Evolutionary conservation across 2,797 vertebrate genomes (phyloP).

Genomic region (Pantherophis vulpinus): DNA sequence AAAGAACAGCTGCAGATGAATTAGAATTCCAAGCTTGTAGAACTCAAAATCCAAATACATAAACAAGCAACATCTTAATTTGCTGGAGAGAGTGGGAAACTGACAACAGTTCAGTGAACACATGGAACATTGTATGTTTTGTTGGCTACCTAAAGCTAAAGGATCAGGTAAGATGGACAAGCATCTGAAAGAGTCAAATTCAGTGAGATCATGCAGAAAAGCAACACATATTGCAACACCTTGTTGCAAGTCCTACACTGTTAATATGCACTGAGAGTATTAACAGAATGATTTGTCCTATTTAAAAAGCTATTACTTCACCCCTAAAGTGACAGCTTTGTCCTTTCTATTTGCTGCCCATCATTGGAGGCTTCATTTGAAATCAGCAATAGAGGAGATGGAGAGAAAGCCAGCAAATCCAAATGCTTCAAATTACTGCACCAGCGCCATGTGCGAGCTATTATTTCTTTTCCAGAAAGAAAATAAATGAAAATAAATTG

Average conservation of each 20-base stretch:
- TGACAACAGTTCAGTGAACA: not conserved
- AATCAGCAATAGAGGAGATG: not conserved
- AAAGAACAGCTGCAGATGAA: not conserved
- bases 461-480: slow-evolving; percentile 40
- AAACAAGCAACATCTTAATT: not conserved
- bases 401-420: slow-evolving; percentile 21
- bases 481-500: slow-evolving; percentile 57
- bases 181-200: not conserved
- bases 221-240: not conserved
- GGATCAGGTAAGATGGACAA: not conserved
- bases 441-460: slow-evolving; percentile 26
- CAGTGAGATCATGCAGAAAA: not conserved
- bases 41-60: not conserved
- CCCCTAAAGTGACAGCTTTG: not conserved
- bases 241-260: not conserved
- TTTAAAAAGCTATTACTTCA: not conserved
- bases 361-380: not conserved
- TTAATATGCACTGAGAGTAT: not conserved
- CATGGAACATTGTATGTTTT: not conserved
- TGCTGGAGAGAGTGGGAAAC: not conserved
- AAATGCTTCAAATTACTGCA: slow-evolving; percentile 54
- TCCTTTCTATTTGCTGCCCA: not conserved
- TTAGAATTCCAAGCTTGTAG: not conserved
- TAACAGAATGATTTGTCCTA: not conserved
- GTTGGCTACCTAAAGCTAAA: not conserved